Evolutionary conservation across 2,888 invertebrate species (phyloP).

Genomic region (Monopis laevigella): DNA sequence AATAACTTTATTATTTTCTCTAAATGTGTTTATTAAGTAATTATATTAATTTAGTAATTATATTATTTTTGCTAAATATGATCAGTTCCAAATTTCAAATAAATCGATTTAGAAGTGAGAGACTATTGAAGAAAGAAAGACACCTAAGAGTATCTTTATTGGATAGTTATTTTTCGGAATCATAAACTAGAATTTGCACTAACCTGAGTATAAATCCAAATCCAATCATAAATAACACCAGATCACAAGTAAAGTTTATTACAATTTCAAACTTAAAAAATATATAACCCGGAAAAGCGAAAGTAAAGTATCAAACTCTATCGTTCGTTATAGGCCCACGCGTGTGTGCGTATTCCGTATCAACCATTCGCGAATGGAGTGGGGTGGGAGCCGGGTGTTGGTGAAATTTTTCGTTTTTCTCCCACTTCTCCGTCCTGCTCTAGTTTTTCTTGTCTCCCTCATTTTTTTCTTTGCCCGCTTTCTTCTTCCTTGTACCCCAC

Average conservation of each 20-base stretch:
- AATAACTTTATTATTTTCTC: no score
- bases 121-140: no score
- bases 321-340: constrained; percentile 24
- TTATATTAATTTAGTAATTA: no score
- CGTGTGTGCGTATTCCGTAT: constrained; percentile 51
- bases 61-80: no score
- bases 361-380: constrained; percentile 24
- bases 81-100: no score
- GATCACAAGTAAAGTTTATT: neutral
- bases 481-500: constrained; percentile 66
- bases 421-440: constrained; percentile 67
- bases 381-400: constrained; percentile 35
- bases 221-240: no score
- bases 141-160: no score
- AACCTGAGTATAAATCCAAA: no score
- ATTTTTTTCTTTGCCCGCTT: constrained; percentile 64
- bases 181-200: no score
- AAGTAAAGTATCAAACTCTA: constrained; percentile 37
- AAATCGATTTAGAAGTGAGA: no score
- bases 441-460: constrained; percentile 64
- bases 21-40: no score
- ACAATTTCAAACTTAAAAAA: constrained; percentile 10
- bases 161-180: no score
- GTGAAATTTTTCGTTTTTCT: constrained; percentile 67
- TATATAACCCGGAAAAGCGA: constrained; percentile 25